Base-by-base conservation (phyloP, 2,113 vertebrate genomes). In the Hirundichthys speculiger region DNA sequence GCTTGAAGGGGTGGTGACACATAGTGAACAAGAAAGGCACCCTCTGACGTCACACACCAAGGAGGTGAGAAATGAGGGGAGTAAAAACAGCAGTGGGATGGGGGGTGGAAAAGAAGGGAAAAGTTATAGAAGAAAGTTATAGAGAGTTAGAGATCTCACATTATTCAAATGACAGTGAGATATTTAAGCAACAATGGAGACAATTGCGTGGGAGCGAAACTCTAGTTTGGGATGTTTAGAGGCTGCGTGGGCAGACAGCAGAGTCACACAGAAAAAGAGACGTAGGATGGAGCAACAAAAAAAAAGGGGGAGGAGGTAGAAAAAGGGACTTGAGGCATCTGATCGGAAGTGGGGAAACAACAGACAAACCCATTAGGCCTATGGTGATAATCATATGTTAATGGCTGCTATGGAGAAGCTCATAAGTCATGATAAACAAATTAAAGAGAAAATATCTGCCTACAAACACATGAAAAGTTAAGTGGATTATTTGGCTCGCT, bases 361-460 rank as follows among this genome's bases (percentile, higher is more conserved):
- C 61, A 74, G 69, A 75, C 82, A 76, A 76, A 64, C 15, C 75
- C 83, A 90, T 88, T 89, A 89, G 79, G 50, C 58, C 39, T 47
- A 61, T 77, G 81, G 86, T 82, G 77, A 73, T 84, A 86, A 91
- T 89, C 84, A 77, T 79, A 88, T 80, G 75, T 86, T 88, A 89
- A 85, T 87, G 81, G 69, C 13, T 42, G 48, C 66, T 63, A 81
- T 59, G 85, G 68, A 87, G 64, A 75, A 73, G 62, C 75, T 83
- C 81, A 77, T 88, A 71, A 90, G 77, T 73, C 75, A 88, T 52
- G 55, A 81, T 87, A 89, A 90, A 86, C 62, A 76, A 73, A 73
- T 88, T 88, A 85, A 87, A 85, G 75, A 68, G 65, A 86, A 88
- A 87, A 79, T 34, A 87, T 90, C 67, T 63, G 70, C 67, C 76